Conservation (phyloP, 2,113 vertebrate species). For the Phoxinus phoxinus region DNA sequence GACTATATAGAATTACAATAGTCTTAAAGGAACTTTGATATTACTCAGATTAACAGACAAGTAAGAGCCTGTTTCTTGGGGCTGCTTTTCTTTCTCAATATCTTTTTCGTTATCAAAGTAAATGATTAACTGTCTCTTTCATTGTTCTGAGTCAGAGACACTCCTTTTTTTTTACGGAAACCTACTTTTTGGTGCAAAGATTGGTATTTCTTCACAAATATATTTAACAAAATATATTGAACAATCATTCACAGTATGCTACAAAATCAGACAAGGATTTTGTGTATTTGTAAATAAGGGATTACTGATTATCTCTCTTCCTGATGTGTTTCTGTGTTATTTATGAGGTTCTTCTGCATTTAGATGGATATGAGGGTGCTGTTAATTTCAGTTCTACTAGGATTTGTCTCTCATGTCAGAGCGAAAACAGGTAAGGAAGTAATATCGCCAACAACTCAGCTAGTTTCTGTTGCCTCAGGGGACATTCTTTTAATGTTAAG, state of each 20-base stretch:
- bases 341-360: neutral
- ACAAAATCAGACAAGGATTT: neutral
- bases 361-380: constrained; percentile 82
- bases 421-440: constrained; percentile 84
- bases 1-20: no score
- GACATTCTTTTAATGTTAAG: constrained; percentile 4
- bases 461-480: neutral
- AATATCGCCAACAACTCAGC: neutral
- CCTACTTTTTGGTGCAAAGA: neutral
- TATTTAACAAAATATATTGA: neutral
- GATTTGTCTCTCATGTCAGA: constrained; percentile 71
- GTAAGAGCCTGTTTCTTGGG: neutral
- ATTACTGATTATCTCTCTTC: neutral
- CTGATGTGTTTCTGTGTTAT: neutral
- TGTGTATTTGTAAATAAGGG: neutral
- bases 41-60: neutral
- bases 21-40: no score
- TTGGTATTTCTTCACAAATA: neutral
- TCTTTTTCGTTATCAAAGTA: constrained; percentile 1
- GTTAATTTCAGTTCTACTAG: constrained; percentile 72
- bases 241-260: neutral
- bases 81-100: neutral
- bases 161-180: neutral
- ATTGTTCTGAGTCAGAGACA: constrained; percentile 25
- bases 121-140: constrained; percentile 42